These are phyloP conservation scores for Silurus aristotelis DNA, from an alignment of 2,797 vertebrate genomes.

Conservation along the genomic window DNA sequence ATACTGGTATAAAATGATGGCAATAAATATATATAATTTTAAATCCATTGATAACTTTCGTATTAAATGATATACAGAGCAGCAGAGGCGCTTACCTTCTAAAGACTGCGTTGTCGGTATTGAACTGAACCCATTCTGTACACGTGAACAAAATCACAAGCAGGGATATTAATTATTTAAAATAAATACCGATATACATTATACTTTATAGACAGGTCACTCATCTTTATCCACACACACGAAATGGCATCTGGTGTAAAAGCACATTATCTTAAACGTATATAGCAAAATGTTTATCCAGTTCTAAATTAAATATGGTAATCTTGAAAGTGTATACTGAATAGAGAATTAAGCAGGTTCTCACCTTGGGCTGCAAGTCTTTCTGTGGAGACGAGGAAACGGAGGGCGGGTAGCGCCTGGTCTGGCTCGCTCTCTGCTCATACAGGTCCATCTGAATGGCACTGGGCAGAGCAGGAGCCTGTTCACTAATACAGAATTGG, in stretches of 20 bases:
- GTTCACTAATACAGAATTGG: conserved; percentile 76
- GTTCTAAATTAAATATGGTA: not conserved
- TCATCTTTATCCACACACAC: not conserved
- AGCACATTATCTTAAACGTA: not conserved
- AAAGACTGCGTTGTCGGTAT: conserved; percentile 86
- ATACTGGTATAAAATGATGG: not conserved
- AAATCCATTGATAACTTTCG: not conserved
- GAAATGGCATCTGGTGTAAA: not conserved
- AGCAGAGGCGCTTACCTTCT: conserved; percentile 80
- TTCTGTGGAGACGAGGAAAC: conserved; percentile 94
- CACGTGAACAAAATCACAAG: conserved; percentile 53
- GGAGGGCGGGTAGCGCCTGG: conserved; percentile 87
- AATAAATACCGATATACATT: not conserved
- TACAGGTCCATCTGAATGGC: conserved; percentile 93
- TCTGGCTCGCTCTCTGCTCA: conserved; percentile 90
- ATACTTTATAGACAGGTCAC: too few species aligned
- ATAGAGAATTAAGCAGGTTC: conserved; percentile 24
- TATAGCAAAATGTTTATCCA: not conserved
- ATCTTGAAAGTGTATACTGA: not conserved
- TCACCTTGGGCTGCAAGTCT: conserved; percentile 92
- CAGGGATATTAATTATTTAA: not conserved
- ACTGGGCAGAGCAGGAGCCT: conserved; percentile 85
- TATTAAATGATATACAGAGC: not conserved
- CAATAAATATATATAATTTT: not conserved
- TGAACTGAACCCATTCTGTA: conserved; percentile 92